These are phyloP conservation scores for Hofmannophila pseudospretella DNA, from an alignment of 2,888 invertebrate genomes.

Conservation along the genomic window DNA sequence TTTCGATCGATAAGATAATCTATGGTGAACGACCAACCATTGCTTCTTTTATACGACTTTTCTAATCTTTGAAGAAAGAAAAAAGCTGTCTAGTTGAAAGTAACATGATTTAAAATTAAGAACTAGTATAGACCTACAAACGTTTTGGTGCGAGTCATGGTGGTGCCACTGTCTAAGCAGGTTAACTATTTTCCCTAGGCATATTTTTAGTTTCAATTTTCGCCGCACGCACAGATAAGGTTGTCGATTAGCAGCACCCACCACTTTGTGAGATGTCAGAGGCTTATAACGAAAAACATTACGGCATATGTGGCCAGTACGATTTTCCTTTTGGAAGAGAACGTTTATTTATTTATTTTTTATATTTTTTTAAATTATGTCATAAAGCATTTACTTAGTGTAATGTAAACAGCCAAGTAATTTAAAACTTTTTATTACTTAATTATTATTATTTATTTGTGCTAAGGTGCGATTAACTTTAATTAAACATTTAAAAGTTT, in stretches of 20 bases:
- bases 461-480: conserved; percentile 10
- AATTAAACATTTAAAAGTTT: conserved; percentile 8
- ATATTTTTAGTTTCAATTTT: not conserved
- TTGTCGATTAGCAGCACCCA: conserved; percentile 20
- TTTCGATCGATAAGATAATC: too few relatives aligned
- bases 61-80: not conserved
- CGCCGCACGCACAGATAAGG: not conserved
- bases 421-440: conserved; percentile 5
- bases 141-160: not conserved
- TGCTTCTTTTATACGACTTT: not conserved
- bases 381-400: conserved; percentile 7
- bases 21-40: too few relatives aligned
- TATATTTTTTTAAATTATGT: conserved; percentile 10
- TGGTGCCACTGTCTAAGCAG: not conserved
- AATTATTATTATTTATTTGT: conserved; percentile 8
- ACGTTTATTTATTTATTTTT: conserved; percentile 13
- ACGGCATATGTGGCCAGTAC: conserved; percentile 38
- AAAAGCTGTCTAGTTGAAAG: not conserved
- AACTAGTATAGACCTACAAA: not conserved
- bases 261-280: conserved; percentile 29
- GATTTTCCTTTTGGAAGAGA: conserved; percentile 22
- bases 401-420: conserved; percentile 8
- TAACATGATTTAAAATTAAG: not conserved
- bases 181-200: too few relatives aligned
- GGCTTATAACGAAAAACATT: conserved; percentile 45